These are phyloP conservation scores for Hozukius guyotensis DNA, from an alignment of 2,797 vertebrate species.

Conservation along the genomic window DNA sequence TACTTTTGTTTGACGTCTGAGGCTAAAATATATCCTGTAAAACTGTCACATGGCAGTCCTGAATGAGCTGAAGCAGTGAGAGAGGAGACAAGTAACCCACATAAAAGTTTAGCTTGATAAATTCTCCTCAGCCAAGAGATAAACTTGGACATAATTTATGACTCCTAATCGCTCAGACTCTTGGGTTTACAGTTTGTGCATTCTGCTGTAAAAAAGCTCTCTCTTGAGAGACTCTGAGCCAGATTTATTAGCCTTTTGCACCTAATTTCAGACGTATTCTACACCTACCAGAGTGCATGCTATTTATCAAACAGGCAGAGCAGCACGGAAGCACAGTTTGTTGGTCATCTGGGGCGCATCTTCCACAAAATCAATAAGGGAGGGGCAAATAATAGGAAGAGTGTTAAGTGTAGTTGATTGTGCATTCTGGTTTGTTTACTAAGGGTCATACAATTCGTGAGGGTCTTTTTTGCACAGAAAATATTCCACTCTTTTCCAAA, in stretches of 20 bases:
- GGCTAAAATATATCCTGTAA: neutral
- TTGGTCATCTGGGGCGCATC: neutral
- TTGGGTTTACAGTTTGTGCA: slow-evolving; percentile 10
- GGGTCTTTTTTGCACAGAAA: neutral
- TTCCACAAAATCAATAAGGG: neutral
- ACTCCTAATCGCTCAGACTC: neutral
- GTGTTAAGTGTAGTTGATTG: neutral
- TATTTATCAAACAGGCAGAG: slow-evolving; percentile 9
- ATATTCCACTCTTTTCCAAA: neutral
- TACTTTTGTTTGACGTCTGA: neutral
- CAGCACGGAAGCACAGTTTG: neutral
- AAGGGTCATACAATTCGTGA: neutral
- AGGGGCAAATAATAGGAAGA: neutral
- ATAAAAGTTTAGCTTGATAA: neutral
- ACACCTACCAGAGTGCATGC: neutral
- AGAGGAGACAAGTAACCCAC: slow-evolving; percentile 1
- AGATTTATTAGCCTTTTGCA: slow-evolving; percentile 13
- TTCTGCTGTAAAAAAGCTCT: neutral
- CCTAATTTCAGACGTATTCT: slow-evolving; percentile 3
- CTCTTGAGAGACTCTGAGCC: neutral
- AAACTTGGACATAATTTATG: slow-evolving; percentile 1
- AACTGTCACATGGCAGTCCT: neutral
- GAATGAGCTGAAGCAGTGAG: neutral
- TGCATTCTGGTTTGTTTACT: neutral
- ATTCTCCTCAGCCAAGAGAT: neutral